These are phyloP conservation scores for Girardinus metallicus DNA, from an alignment of 2,797 vertebrate genomes.

Conservation along the genomic window DNA sequence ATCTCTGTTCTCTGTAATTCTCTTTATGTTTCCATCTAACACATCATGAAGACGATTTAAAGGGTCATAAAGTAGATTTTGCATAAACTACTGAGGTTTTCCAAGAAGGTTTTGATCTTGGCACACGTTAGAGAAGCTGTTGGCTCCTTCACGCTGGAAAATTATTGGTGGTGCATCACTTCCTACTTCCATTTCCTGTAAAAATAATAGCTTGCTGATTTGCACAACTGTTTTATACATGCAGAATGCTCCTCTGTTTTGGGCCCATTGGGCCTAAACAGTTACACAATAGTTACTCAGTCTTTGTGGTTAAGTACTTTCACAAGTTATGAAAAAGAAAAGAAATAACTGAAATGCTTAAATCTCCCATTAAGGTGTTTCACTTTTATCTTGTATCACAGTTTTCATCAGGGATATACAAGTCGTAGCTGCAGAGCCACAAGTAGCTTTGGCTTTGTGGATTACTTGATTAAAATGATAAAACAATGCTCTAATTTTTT, in stretches of 20 bases:
- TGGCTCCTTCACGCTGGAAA: background rate
- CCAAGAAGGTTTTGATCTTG: background rate
- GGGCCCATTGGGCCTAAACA: background rate
- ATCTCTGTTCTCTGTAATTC: background rate
- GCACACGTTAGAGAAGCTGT: background rate
- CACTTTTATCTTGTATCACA: background rate
- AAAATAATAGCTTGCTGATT: background rate
- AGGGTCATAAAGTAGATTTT: background rate
- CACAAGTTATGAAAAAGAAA: background rate
- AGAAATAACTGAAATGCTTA: background rate
- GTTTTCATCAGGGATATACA: background rate
- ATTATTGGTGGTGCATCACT: background rate
- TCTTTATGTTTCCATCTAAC: background rate
- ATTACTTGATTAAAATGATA: background rate
- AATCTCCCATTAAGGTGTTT: background rate
- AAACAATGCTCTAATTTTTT: background rate
- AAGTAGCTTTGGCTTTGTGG: background rate
- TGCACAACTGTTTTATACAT: background rate
- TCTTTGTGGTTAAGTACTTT: background rate
- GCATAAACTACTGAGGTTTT: background rate
- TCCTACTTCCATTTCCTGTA: background rate
- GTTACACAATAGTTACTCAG: background rate
- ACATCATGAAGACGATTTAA: background rate
- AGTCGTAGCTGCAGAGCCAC: background rate
- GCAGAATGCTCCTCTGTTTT: background rate